A percentile compares a stretch with the other conserved stretches of the same genome.
phyloP scores from a whole-genome alignment of 2,888 invertebrate species.

The Diogma glabrata region DNA sequence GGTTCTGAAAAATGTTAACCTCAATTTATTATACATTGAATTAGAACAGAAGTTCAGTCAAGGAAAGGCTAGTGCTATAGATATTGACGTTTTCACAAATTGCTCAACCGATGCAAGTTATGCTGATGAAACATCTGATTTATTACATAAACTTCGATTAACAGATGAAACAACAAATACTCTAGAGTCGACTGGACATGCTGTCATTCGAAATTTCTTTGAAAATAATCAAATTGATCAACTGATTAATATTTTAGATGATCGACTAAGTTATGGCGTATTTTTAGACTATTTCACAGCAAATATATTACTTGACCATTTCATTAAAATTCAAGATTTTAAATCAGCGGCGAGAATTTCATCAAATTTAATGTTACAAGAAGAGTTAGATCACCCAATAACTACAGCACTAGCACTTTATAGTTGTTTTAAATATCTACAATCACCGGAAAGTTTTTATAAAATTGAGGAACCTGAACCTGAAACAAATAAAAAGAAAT shows the following conservation, averaged over 20 bases:
- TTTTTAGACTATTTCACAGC: constrained; percentile 74
- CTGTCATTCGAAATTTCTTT: constrained; percentile 53
- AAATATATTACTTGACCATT: constrained; percentile 68
- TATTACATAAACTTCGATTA: constrained; percentile 58
- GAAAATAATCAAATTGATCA: constrained; percentile 38
- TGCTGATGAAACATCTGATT: constrained; percentile 59
- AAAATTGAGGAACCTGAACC: constrained; percentile 29
- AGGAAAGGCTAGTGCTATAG: constrained; percentile 59
- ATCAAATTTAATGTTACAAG: constrained; percentile 74
- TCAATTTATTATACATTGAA: constrained; percentile 56
- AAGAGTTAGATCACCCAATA: constrained; percentile 65
- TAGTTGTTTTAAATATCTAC: constrained; percentile 61
- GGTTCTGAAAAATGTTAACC: constrained; percentile 48
- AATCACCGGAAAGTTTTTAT: constrained; percentile 30
- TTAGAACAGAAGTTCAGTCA: constrained; percentile 54
- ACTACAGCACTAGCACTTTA: constrained; percentile 56
- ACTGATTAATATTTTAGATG: constrained; percentile 60
- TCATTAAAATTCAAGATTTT: constrained; percentile 56
- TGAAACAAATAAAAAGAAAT: constrained; percentile 26
- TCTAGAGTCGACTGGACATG: constrained; percentile 72
- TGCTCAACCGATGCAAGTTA: constrained; percentile 43
- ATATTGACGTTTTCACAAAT: constrained; percentile 74
- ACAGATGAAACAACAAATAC: constrained; percentile 58
- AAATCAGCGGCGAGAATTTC: constrained; percentile 65
- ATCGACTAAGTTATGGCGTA: constrained; percentile 78